A percentile compares a stretch with the other conserved stretches of the same genome.
These are phyloP conservation scores for Lamprotornis superbus DNA, from an alignment of 2,113 vertebrate species.

Conservation along the genomic window DNA sequence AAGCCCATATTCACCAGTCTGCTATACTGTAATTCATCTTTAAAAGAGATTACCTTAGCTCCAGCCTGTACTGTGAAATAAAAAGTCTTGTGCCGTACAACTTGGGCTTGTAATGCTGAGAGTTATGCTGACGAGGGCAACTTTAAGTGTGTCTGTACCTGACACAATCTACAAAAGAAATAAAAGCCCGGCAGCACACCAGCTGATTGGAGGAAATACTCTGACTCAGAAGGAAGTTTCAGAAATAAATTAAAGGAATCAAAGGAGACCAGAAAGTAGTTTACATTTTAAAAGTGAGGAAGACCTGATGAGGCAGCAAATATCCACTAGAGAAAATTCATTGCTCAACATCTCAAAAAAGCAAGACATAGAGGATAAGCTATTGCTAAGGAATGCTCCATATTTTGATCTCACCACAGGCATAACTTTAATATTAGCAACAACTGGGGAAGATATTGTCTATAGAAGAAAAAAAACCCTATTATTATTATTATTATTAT, in stretches of 20 bases:
- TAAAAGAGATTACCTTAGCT: constrained; percentile 6
- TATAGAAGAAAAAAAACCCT: neutral
- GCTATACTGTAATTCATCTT: neutral
- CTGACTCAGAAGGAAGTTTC: constrained; percentile 14
- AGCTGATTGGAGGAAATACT: neutral
- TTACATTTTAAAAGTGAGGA: constrained; percentile 7
- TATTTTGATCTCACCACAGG: neutral
- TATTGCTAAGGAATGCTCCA: neutral
- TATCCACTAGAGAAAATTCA: neutral
- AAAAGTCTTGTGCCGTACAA: neutral
- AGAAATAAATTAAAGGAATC: constrained; percentile 43
- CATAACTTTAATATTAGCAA: neutral
- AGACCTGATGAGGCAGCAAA: constrained; percentile 51
- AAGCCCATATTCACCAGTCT: neutral
- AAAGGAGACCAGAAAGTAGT: neutral
- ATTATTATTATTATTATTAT: neutral
- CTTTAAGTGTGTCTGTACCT: neutral
- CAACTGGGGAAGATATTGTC: neutral
- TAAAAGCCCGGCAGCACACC: neutral
- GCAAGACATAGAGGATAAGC: neutral
- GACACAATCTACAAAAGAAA: constrained; percentile 11
- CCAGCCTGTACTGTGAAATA: neutral
- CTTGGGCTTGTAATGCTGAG: neutral
- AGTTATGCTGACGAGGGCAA: neutral
- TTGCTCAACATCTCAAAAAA: neutral